A percentile compares a stretch with the other conserved stretches of the same genome.
These are phyloP conservation scores for Melanogrammus aeglefinus DNA, from an alignment of 2,797 vertebrate species.

Conservation along the genomic window DNA sequence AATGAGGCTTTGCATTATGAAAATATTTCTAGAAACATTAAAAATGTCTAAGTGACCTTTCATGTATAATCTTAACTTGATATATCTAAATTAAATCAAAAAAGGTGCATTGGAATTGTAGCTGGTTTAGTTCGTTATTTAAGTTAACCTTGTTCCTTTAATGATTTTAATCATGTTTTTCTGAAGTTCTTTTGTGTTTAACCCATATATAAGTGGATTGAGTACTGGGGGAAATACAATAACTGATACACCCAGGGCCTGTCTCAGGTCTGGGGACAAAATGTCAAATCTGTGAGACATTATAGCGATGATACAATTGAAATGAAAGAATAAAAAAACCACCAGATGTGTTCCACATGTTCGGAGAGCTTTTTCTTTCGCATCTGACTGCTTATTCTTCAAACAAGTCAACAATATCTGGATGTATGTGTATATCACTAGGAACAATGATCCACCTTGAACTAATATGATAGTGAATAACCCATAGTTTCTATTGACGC, in stretches of 20 bases:
- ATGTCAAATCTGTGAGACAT: not conserved
- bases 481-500: slow-evolving; percentile 65
- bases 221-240: slow-evolving; percentile 67
- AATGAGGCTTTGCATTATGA: too few species aligned
- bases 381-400: slow-evolving; percentile 42
- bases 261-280: slow-evolving; percentile 42
- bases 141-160: not conserved
- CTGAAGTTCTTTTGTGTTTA: slow-evolving; percentile 53
- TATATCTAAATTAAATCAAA: too few species aligned
- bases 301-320: not conserved
- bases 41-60: too few species aligned
- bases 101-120: too few species aligned
- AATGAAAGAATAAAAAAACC: slow-evolving; percentile 32
- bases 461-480: slow-evolving; percentile 36
- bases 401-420: slow-evolving; percentile 70
- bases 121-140: too few species aligned
- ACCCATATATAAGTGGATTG: slow-evolving; percentile 74
- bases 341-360: slow-evolving; percentile 68
- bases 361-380: slow-evolving; percentile 64
- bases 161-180: not conserved
- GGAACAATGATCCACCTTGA: slow-evolving; percentile 54
- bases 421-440: slow-evolving; percentile 74
- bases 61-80: too few species aligned
- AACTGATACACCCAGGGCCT: slow-evolving; percentile 53
- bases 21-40: too few species aligned